Base-by-base conservation (phyloP, 2,888 invertebrate species). In the Caenorhabditis drosophilae region DNA sequence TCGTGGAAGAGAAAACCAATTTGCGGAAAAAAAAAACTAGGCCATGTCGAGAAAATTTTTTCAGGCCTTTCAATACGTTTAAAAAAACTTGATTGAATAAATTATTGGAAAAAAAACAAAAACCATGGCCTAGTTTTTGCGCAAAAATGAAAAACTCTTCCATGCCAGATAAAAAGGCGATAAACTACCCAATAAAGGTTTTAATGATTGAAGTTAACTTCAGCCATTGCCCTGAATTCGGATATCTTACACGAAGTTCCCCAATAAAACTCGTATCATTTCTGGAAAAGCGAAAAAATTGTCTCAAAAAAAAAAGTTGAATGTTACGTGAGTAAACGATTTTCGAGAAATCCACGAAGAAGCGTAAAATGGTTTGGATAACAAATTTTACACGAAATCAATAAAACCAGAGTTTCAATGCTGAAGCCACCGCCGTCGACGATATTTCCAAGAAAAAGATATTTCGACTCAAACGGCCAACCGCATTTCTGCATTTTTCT, bases 401-500 rank as follows among this genome's bases (percentile, higher is more conserved):
- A 31, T 4, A 64, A 25, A 3, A 64, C 64, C 16, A 59, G 26
- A 2, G 55, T 55, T 44, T 64, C 64, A 41, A 64, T 22, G 15
- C 41, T 45, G 47, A 36, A 68, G 18, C 36, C 54, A 16, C 69
- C 67, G 18, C 71, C 57, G 40, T 69, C 69, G 42, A 71, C 47
- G 26, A 71, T 44, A 45, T 74, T 70, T 18, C 74, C 74, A 20
- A 74, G 67, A 52, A 74, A 74, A 2, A 70, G 41, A 46, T 74
- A 74, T 18, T 71, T 71, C n/a, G 63, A 61, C 11, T 71, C 60
- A 49, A 71, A 74, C 20, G 74, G 74, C 67, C 64, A 71, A 16
- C 74, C 74, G 36, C 69, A 67, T 26, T 48, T 64, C 67, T 74
- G n/a, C n/a, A n/a, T n/a, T n/a, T n/a, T n/a, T n/a, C n/a, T n/a